Evolutionary conservation across 2,888 invertebrate genomes (phyloP).

Genomic region (Nipponacmea schrenckii): DNA sequence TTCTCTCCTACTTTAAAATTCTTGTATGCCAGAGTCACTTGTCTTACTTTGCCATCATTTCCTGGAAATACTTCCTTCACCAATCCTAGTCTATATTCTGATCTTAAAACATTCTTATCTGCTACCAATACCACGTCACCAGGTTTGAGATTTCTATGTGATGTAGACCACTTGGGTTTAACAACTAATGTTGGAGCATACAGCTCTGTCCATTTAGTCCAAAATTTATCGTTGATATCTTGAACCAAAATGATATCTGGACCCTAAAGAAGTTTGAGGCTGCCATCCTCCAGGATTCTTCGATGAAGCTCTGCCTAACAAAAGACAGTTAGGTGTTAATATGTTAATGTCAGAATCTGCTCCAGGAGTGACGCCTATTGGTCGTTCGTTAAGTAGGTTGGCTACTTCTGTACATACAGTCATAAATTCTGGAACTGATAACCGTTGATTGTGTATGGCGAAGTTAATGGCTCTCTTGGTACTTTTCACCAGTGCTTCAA

Average conservation of each 20-base stretch:
- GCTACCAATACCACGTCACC: conserved; percentile 10
- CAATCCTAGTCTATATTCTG: neutral
- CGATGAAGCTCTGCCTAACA: too few species aligned
- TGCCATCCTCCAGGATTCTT: too few species aligned
- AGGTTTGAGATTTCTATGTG: conserved; percentile 6
- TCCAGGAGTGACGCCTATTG: neutral
- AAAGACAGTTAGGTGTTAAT: conserved; percentile 10
- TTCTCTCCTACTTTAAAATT: conserved; percentile 12
- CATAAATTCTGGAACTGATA: too few species aligned
- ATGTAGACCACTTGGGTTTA: conserved; percentile 1
- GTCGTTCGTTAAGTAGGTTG: conserved; percentile 12
- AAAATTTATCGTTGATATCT: neutral
- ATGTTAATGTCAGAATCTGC: conserved; percentile 5
- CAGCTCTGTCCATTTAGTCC: conserved; percentile 3
- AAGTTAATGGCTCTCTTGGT: neutral
- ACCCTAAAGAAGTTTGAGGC: neutral
- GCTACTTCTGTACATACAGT: neutral
- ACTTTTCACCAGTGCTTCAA: conserved; percentile 9
- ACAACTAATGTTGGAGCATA: conserved; percentile 7
- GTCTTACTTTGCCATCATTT: conserved; percentile 10
- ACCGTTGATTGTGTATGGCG: too few species aligned
- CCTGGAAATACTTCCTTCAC: conserved; percentile 10
- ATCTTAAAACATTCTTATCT: neutral
- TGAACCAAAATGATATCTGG: neutral
- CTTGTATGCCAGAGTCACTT: conserved; percentile 13